Conservation (phyloP, 1,140 invertebrate species). For the Leptopilina boulardi region DNA sequence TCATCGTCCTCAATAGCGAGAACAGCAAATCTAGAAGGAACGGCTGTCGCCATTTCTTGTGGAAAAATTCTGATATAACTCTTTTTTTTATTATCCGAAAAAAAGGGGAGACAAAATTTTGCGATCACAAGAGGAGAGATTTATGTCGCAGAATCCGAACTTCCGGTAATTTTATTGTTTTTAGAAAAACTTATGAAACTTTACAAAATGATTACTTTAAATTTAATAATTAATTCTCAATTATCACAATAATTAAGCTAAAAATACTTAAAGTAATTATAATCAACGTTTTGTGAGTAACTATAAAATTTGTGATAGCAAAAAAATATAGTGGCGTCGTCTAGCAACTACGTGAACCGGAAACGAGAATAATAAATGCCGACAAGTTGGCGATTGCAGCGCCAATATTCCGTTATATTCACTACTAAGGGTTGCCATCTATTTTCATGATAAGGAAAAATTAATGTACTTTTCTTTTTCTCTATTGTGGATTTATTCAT, state of each 20-base stretch:
- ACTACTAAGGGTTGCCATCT: neutral
- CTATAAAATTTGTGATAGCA: neutral
- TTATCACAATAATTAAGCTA: neutral
- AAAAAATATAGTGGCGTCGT: conserved; percentile 49
- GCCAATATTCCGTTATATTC: conserved; percentile 36
- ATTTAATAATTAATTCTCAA: neutral
- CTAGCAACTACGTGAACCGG: conserved; percentile 55
- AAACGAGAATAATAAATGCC: conserved; percentile 47
- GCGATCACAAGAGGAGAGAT: too few species aligned
- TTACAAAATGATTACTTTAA: neutral
- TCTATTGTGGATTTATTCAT: too few species aligned
- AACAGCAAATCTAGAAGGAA: conserved; percentile 76
- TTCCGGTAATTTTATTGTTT: conserved; percentile 50
- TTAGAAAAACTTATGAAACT: neutral
- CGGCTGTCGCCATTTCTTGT: conserved; percentile 73
- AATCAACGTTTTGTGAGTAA: too few species aligned
- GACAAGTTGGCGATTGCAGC: conserved; percentile 35
- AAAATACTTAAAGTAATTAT: neutral
- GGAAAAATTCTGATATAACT: neutral
- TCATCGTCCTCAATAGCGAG: conserved; percentile 77
- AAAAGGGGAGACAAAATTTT: too few species aligned
- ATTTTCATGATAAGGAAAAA: neutral
- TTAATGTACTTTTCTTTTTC: too few species aligned
- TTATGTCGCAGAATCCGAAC: conserved; percentile 48
- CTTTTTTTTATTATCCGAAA: too few species aligned